A percentile compares a stretch with the other conserved stretches of the same genome.
phyloP scores from a whole-genome alignment of 2,888 invertebrate species.

The Gymnoscelis rufifasciata region DNA sequence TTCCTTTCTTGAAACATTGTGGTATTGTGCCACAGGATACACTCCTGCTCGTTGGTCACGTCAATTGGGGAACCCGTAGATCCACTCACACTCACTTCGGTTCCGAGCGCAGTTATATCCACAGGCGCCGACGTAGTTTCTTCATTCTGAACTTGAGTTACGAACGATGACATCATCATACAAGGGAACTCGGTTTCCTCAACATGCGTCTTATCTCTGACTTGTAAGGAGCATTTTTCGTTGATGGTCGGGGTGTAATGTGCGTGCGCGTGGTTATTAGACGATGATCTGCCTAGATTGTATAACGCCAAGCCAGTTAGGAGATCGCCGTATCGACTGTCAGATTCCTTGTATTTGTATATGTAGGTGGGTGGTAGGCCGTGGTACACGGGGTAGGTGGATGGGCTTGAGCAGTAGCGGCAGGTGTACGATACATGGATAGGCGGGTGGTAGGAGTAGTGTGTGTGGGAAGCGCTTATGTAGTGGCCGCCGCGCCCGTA shows the following conservation, averaged over 20 bases:
- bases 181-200: constrained; percentile 63
- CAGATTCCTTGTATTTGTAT: constrained; percentile 58
- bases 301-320: constrained; percentile 64
- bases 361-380: constrained; percentile 61
- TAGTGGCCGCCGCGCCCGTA: constrained; percentile 44
- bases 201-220: constrained; percentile 50
- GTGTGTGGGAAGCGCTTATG: constrained; percentile 54
- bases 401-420: constrained; percentile 48
- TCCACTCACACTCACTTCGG: constrained; percentile 29
- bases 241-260: constrained; percentile 41
- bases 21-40: constrained; percentile 64
- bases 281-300: constrained; percentile 58
- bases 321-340: constrained; percentile 53
- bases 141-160: constrained; percentile 38
- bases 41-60: constrained; percentile 54
- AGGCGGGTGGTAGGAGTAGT: constrained; percentile 66
- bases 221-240: constrained; percentile 62
- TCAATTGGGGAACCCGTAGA: constrained; percentile 41
- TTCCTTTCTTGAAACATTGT: constrained; percentile 47
- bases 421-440: constrained; percentile 56
- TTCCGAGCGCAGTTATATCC: constrained; percentile 53
- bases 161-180: constrained; percentile 65
- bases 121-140: constrained; percentile 38
- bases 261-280: constrained; percentile 37
- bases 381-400: constrained; percentile 64